These are phyloP conservation scores for Cydia fagiglandana DNA, from an alignment of 1,140 invertebrate genomes.

Conservation along the genomic window DNA sequence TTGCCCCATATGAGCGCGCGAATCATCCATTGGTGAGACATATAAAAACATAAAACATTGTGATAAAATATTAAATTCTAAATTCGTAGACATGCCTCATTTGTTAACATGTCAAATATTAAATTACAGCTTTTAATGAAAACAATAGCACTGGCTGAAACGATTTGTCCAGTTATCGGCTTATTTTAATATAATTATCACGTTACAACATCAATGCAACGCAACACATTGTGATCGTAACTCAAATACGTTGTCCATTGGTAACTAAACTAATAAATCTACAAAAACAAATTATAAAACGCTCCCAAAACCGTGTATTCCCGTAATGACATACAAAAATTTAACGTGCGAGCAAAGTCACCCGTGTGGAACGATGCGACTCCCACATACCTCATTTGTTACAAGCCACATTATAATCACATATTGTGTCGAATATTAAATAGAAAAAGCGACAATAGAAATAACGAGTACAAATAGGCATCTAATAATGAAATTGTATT, in stretches of 20 bases:
- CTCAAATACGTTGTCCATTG: not conserved
- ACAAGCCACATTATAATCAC: constrained; percentile 76
- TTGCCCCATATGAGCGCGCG: no score
- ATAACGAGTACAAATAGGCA: constrained; percentile 73
- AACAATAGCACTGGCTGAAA: no score
- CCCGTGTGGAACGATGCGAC: constrained; percentile 61
- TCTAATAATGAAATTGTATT: constrained; percentile 77
- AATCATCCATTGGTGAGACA: no score
- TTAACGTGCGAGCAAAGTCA: constrained; percentile 40
- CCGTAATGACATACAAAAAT: constrained; percentile 57
- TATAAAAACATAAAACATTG: no score
- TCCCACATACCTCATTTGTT: constrained; percentile 72
- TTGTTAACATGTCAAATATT: no score
- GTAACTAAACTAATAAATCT: constrained; percentile 20
- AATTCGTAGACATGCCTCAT: no score
- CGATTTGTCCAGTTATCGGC: not conserved
- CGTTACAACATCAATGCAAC: constrained; percentile 1
- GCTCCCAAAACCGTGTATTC: constrained; percentile 22
- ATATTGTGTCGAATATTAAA: constrained; percentile 74
- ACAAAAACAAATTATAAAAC: constrained; percentile 30
- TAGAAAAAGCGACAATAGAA: constrained; percentile 78
- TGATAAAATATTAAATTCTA: no score
- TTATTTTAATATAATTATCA: constrained; percentile 2
- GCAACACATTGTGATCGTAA: constrained; percentile 25
- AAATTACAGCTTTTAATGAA: no score